Evolutionary conservation across 2,888 invertebrate genomes (phyloP).

Genomic region (Nomada goodeniana): DNA sequence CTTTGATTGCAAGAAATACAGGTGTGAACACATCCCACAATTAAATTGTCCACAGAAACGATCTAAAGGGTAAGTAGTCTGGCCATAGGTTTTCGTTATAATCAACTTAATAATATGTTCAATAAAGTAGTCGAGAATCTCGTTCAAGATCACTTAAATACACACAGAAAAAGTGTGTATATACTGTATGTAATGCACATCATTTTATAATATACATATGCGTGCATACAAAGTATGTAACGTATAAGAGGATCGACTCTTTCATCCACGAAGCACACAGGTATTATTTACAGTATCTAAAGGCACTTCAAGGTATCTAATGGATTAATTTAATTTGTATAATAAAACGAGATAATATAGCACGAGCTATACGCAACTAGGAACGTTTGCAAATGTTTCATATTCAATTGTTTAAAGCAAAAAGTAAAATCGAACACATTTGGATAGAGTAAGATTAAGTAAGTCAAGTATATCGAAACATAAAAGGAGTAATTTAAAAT

Average conservation of each 20-base stretch:
- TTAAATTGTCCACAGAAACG: slow-evolving; percentile 27
- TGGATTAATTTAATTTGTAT: slow-evolving; percentile 17
- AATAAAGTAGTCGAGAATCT: background rate
- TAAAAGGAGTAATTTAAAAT: slow-evolving; percentile 36
- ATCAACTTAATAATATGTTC: slow-evolving; percentile 6
- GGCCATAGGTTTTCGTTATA: background rate
- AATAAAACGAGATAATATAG: slow-evolving; percentile 4
- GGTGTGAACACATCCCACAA: slow-evolving; percentile 41
- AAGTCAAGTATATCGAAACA: slow-evolving; percentile 26
- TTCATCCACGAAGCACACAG: slow-evolving; percentile 17
- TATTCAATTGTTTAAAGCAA: slow-evolving; percentile 1
- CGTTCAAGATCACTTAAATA: background rate
- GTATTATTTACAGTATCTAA: slow-evolving; percentile 1
- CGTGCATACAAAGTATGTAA: background rate
- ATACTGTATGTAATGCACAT: slow-evolving; percentile 8
- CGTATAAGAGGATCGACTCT: slow-evolving; percentile 2
- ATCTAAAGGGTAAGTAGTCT: background rate
- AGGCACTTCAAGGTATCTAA: slow-evolving; percentile 11
- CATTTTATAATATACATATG: background rate
- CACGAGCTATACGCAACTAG: no score
- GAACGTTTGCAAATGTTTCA: background rate
- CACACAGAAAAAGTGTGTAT: background rate
- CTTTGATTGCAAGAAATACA: slow-evolving; percentile 48
- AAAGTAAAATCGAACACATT: slow-evolving; percentile 8
- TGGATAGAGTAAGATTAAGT: slow-evolving; percentile 18